Percentiles rank a stretch among this genome's conserved stretches.
phyloP scores from a whole-genome alignment of 2,113 vertebrate genomes.

The Tachuris rubrigastra region DNA sequence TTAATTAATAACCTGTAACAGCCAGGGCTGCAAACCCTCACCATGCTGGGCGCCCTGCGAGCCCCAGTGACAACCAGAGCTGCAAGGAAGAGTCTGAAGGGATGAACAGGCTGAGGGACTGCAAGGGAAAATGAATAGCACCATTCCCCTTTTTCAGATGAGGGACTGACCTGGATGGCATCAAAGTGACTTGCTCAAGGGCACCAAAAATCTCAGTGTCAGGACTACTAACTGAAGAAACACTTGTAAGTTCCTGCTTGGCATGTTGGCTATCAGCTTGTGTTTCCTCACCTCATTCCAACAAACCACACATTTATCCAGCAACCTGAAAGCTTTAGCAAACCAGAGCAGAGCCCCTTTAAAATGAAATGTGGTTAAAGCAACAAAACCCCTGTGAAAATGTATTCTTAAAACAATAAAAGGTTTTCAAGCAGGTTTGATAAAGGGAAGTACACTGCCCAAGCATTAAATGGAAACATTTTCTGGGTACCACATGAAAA shows the following conservation, averaged over 20 bases:
- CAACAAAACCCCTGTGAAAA: not conserved
- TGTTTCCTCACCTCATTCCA: not conserved
- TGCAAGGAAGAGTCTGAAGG: not conserved
- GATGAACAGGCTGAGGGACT: not conserved
- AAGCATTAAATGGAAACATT: slow-evolving; percentile 17
- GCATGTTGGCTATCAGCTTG: not conserved
- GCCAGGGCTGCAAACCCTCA: not conserved
- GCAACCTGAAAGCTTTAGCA: not conserved
- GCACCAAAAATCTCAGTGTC: not conserved
- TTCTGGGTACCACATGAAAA: slow-evolving; percentile 27
- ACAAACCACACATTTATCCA: not conserved
- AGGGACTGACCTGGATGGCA: not conserved
- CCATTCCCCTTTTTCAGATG: not conserved
- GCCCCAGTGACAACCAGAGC: not conserved
- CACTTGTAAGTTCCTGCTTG: not conserved
- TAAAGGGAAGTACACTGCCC: slow-evolving; percentile 2
- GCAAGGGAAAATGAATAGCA: not conserved
- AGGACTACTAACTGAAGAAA: not conserved
- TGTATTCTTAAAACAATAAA: not conserved
- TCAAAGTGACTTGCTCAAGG: not conserved
- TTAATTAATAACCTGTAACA: slow-evolving; percentile 4
- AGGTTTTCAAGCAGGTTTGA: not conserved
- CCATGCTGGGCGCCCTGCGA: not conserved
- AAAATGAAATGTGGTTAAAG: not conserved
- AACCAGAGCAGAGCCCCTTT: not conserved